Conservation (phyloP, 2,113 vertebrate species). For the Notothenia rossii region DNA sequence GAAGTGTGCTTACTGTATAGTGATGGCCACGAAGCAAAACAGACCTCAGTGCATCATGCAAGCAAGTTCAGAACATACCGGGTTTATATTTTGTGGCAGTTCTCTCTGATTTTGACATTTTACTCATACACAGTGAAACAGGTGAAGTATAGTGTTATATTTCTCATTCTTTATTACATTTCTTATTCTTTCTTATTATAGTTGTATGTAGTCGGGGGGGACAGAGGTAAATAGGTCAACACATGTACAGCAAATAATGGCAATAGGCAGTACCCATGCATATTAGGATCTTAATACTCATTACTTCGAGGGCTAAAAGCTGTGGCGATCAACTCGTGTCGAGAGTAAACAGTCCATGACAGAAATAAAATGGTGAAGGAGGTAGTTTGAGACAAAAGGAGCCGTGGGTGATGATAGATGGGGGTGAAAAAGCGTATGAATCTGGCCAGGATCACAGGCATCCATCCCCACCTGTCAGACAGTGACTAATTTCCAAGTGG, state of each 20-base stretch:
- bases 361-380: constrained; percentile 43
- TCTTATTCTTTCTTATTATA: not conserved
- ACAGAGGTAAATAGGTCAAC: not conserved
- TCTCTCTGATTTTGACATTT: constrained; percentile 48
- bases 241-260: constrained; percentile 13
- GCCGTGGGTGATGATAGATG: constrained; percentile 73
- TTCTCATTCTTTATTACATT: too few relatives aligned
- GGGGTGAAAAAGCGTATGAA: constrained; percentile 66
- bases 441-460: constrained; percentile 71
- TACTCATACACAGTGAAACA: constrained; percentile 44
- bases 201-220: not conserved
- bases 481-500: constrained; percentile 75
- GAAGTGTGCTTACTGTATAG: constrained; percentile 21
- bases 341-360: constrained; percentile 42
- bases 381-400: constrained; percentile 55
- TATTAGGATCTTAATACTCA: constrained; percentile 1
- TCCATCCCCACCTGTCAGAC: constrained; percentile 76
- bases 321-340: constrained; percentile 23
- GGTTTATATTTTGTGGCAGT: constrained; percentile 39
- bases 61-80: constrained; percentile 43
- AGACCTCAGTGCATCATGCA: constrained; percentile 41
- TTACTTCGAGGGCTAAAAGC: constrained; percentile 15
- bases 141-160: constrained; percentile 22
- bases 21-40: constrained; percentile 56
- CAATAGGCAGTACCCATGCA: not conserved